A percentile compares a stretch with the other conserved stretches of the same genome.
These are phyloP conservation scores for Drosophila littoralis DNA, from an alignment of 1,140 invertebrate species.

Conservation along the genomic window DNA sequence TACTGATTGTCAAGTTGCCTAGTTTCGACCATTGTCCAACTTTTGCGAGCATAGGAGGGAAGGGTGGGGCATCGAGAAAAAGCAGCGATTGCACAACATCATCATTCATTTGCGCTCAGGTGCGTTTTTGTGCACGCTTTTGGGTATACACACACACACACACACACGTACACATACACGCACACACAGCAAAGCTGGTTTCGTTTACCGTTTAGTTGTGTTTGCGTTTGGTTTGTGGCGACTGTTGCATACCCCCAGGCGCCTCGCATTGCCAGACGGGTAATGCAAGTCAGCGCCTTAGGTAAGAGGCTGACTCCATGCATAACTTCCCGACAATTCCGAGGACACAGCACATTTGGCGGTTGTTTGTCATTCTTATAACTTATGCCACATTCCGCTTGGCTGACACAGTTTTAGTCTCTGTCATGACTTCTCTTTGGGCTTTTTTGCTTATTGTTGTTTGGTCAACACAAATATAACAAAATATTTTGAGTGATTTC, in stretches of 20 bases:
- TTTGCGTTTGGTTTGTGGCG: constrained; percentile 23
- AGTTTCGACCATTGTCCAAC: constrained; percentile 13
- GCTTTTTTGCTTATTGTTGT: not conserved
- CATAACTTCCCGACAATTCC: constrained; percentile 6
- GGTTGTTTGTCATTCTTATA: constrained; percentile 46
- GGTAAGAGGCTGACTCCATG: not conserved
- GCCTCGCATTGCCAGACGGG: constrained; percentile 2
- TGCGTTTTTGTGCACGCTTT: constrained; percentile 65
- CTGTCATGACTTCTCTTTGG: not conserved
- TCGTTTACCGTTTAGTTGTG: constrained; percentile 37
- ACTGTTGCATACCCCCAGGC: constrained; percentile 45
- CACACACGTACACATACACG: constrained; percentile 1
- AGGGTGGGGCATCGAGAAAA: not conserved
- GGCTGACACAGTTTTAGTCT: constrained; percentile 2
- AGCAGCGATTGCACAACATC: constrained; percentile 50
- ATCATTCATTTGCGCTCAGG: constrained; percentile 80
- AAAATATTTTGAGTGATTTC: too few species aligned
- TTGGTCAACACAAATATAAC: not conserved
- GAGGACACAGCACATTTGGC: not conserved
- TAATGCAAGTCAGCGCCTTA: constrained; percentile 4
- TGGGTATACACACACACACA: constrained; percentile 10
- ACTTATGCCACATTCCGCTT: constrained; percentile 34
- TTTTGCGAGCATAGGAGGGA: not conserved
- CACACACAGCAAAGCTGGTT: constrained; percentile 7
- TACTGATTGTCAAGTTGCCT: not conserved